A percentile compares a stretch with the other conserved stretches of the same genome.
Evolutionary conservation across 2,888 invertebrate species (phyloP).

Genomic region (Morpho deidamia): DNA sequence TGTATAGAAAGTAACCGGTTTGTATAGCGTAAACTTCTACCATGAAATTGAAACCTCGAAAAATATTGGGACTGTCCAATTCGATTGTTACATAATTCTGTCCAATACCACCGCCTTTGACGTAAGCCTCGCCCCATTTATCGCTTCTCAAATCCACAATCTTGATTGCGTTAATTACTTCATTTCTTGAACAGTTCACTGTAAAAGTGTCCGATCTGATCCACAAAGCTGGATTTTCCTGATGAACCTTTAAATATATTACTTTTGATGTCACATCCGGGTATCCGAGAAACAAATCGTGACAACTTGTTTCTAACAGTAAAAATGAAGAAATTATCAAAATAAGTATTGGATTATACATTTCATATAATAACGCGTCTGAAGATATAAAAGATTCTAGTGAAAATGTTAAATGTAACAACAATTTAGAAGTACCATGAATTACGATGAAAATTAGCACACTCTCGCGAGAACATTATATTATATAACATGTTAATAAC

Average conservation of each 20-base stretch:
- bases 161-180: constrained; percentile 57
- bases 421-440: background rate
- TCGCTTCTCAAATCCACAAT: constrained; percentile 50
- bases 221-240: constrained; percentile 59
- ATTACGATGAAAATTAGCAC: constrained; percentile 2
- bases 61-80: constrained; percentile 49
- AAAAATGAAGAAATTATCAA: constrained; percentile 11
- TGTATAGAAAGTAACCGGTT: constrained; percentile 37
- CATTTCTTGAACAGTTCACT: constrained; percentile 45
- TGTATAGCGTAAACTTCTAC: constrained; percentile 55
- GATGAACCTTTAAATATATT: constrained; percentile 56
- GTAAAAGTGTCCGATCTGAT: constrained; percentile 45
- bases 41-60: constrained; percentile 58
- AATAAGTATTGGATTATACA: constrained; percentile 18
- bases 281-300: constrained; percentile 43
- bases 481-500: constrained; percentile 9
- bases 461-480: constrained; percentile 4
- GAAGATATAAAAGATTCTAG: background rate
- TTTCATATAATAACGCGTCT: constrained; percentile 13
- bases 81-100: constrained; percentile 49
- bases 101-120: constrained; percentile 56
- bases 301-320: constrained; percentile 6
- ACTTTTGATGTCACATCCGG: constrained; percentile 48
- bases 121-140: constrained; percentile 50
- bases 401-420: background rate